Percentiles rank a stretch among this genome's conserved stretches.
phyloP scores from a whole-genome alignment of 2,888 invertebrate species.

The Diachrysia chrysitis region DNA sequence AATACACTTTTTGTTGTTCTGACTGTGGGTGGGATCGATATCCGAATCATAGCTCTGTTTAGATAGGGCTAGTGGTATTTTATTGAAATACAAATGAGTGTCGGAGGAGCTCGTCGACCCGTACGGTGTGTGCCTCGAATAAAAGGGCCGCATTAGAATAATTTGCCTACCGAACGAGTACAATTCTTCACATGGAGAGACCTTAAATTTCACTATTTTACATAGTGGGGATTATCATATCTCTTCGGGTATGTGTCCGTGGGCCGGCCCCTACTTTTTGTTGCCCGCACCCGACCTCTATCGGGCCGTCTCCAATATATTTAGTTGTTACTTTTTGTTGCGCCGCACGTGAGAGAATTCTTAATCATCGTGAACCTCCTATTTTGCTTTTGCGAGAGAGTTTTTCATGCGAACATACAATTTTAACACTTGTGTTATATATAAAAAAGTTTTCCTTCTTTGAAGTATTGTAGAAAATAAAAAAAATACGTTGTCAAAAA shows the following conservation, averaged over 20 bases:
- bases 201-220: slow-evolving; percentile 89
- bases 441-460: slow-evolving; percentile 13
- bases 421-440: slow-evolving; percentile 30
- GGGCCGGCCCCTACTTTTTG: slow-evolving; percentile 83
- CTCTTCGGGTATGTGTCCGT: slow-evolving; percentile 82
- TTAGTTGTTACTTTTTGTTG: slow-evolving; percentile 89
- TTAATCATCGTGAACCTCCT: slow-evolving; percentile 77
- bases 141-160: slow-evolving; percentile 89
- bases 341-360: slow-evolving; percentile 85
- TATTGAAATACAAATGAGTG: slow-evolving; percentile 89
- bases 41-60: slow-evolving; percentile 81
- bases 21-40: slow-evolving; percentile 62
- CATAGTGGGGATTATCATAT: slow-evolving; percentile 89
- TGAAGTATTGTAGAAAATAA: no score
- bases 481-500: no score
- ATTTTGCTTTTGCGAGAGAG: slow-evolving; percentile 68
- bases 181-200: slow-evolving; percentile 89
- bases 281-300: slow-evolving; percentile 86
- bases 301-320: slow-evolving; percentile 87
- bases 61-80: slow-evolving; percentile 87
- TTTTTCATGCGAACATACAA: slow-evolving; percentile 62
- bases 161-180: slow-evolving; percentile 85
- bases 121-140: slow-evolving; percentile 85
- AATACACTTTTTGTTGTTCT: slow-evolving; percentile 65
- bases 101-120: slow-evolving; percentile 78